Percentiles rank a stretch among this genome's conserved stretches.
Conservation (phyloP, 1,140 invertebrate genomes). For the Zophobas atratus region DNA sequence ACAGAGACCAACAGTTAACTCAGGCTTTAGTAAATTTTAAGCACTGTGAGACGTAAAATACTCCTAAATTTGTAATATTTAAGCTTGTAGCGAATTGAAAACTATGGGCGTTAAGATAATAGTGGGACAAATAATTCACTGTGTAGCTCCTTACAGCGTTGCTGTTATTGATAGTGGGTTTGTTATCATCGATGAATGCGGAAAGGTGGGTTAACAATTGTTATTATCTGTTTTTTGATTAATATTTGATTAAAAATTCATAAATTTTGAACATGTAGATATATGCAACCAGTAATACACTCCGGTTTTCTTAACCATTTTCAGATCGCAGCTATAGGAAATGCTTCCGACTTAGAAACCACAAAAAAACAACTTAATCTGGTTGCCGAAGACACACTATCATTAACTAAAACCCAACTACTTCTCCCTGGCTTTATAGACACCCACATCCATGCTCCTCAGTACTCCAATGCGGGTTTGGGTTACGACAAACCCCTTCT, state of each 20-base stretch:
- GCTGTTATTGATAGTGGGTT: conserved; percentile 67
- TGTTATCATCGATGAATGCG: conserved; percentile 68
- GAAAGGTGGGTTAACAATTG: conserved; percentile 62
- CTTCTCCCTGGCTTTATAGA: conserved; percentile 92
- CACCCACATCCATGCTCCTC: conserved; percentile 91
- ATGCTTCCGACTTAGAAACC: conserved; percentile 42
- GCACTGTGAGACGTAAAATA: too few species aligned
- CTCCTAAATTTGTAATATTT: too few species aligned
- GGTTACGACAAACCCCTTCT: conserved; percentile 85
- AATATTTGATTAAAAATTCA: conserved; percentile 24
- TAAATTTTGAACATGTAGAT: too few species aligned
- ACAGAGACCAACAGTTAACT: too few species aligned
- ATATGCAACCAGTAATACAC: conserved; percentile 19
- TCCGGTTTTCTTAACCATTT: conserved; percentile 6
- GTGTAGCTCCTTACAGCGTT: conserved; percentile 59
- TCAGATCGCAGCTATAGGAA: conserved; percentile 54
- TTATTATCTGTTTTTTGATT: conserved; percentile 5
- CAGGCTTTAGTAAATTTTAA: too few species aligned
- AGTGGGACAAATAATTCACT: conserved; percentile 63
- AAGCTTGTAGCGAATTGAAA: too few species aligned
- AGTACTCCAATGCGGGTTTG: conserved; percentile 87
- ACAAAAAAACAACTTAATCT: conserved; percentile 51
- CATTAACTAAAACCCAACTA: conserved; percentile 76
- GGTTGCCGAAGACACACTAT: conserved; percentile 44
- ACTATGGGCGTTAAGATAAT: conserved; percentile 35